Base-by-base conservation (phyloP, 1,140 invertebrate genomes). In the Pseudomyrmex gracilis region DNA sequence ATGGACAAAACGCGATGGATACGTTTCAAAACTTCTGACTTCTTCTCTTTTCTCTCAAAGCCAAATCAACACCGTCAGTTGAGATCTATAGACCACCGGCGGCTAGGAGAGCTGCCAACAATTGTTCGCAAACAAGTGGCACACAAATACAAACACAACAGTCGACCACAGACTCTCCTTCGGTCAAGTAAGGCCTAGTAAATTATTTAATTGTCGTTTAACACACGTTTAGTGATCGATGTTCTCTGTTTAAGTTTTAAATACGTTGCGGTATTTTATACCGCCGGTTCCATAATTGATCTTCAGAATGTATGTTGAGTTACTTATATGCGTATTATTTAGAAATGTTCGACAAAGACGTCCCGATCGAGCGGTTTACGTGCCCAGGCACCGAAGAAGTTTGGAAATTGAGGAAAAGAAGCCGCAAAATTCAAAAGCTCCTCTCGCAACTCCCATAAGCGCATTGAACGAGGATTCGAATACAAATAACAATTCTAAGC, bases 331-430 rank as follows among this genome's bases (percentile, higher is more conserved):
- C 9, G 17, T 20, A 9, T 15, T 57, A 45, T 82, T 5, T 70
- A 94, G 93, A 74, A 85, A 88, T 4, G 91, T 82, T 57, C 93
- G 95, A 61, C 94, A 96, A 82, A 95, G 95, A 74, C 95, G 97
- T 88, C 97, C 97, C 73, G 97, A 97, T 92, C 95, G 96, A 5
- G 96, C 96, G 7, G 95, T 97, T 51, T 97, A 97, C 93, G 96
- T 97, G 22, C 97, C 97, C 82, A 95, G 96, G 89, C 96, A 96
- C 82, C 93, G 96, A 78, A 95, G 97, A 70, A 94, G 95, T 85
- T 91, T 94, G 55, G 95, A 95, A 83, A 93, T 92, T 51, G 92
- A 93, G 73, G 89, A 60, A 17, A 80, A 70, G 34, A 89, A 71
- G 63, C 49, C 70, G 43, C 84, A 71, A 13, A 77, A 17, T 24